These are phyloP conservation scores for Pogoniulus pusillus DNA, from an alignment of 2,797 vertebrate species.

Conservation along the genomic window DNA sequence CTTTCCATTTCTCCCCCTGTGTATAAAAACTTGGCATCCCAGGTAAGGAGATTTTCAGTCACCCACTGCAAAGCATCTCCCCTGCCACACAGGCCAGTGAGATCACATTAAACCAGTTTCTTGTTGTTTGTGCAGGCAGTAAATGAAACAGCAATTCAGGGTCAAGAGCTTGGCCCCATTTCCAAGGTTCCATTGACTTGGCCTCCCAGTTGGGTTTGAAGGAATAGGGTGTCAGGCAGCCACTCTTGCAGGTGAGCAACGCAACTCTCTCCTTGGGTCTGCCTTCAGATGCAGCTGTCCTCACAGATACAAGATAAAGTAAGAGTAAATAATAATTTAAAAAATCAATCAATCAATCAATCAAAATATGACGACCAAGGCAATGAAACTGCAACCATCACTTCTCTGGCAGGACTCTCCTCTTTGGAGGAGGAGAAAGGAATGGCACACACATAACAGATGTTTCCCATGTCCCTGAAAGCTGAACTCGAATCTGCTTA, in stretches of 20 bases:
- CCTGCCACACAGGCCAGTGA: rapidly evolving
- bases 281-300: background rate
- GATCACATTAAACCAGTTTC: background rate
- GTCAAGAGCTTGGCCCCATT: background rate
- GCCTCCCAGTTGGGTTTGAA: background rate
- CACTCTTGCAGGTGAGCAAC: background rate
- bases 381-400: rapidly evolving
- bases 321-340: background rate
- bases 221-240: background rate
- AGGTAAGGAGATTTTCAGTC: background rate
- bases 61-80: background rate
- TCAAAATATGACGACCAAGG: background rate
- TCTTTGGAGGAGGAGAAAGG: background rate
- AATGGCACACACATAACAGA: background rate
- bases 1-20: background rate
- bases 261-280: background rate
- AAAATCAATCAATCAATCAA: background rate
- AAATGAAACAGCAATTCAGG: rapidly evolving
- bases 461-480: constrained; percentile 26
- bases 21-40: background rate
- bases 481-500: constrained; percentile 11
- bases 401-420: background rate
- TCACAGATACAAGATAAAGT: background rate
- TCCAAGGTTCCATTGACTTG: rapidly evolving
- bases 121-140: background rate